Base-by-base conservation (phyloP, 2,113 vertebrate species). In the Rhegmatorhina hoffmannsi region DNA sequence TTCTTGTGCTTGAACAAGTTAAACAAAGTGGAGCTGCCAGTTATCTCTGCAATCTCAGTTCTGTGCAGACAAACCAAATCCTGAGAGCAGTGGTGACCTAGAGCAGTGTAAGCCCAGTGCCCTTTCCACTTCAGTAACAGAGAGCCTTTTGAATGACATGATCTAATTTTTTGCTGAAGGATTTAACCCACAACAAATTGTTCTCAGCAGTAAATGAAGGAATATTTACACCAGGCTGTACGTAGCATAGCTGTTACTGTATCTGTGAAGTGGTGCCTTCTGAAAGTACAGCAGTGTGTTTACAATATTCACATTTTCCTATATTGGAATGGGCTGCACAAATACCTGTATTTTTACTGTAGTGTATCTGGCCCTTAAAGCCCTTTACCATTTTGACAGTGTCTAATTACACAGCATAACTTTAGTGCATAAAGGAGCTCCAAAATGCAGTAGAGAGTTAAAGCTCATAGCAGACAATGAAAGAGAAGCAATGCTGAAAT, bases 141-240 rank as follows among this genome's bases (percentile, higher is more conserved):
- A 53, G 14, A 74, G 16, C 20, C 18, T 50, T 93, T 91, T 81
- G 84, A 95, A 84, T 79, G 49, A 46, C 15, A 7, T 83, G 40
- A 76, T 80, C 75, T 77, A 84, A 80, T 90, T 90, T 92, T 92
- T 83, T 90, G 46, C 24, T 70, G 85, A 80, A 90, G 59, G 59
- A 67, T 77, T 84, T 92, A 90, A 17, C 38, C 74, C 88, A 86
- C 59, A 74, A 93, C 83, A 86, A 92, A 74, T 50, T 33, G 38
- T 59, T 53, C 25, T 76, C 53, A 49, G 43, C 25, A 38, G 50
- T 81, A 84, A 90, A 67, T n/a, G 43, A 83, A 86, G 15, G 25
- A 90, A 47, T 58, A 55, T 5, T 77, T 84, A 46, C 2, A 92
- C 17, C 18, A 74, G 49, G 66, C 13, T 47, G 20, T 47, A 63